Evolutionary conservation across 2,888 invertebrate genomes (phyloP), one percentile per base, ranked within the genome.

Genomic region (Lathronympha strigana): DNA sequence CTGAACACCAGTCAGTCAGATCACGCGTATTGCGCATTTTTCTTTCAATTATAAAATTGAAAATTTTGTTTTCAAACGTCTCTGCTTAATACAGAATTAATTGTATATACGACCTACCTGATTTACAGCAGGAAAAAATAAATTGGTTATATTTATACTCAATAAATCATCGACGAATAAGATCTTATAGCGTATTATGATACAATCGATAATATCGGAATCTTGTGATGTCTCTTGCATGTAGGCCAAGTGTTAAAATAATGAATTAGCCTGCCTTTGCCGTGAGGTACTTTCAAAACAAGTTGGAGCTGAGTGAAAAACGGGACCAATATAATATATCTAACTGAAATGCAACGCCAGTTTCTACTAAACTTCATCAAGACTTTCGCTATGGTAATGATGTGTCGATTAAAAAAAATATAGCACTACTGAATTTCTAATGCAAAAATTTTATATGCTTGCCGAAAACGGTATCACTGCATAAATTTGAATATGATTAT

Each of bases 341-440:
- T 15, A 21, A 19, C 19, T 33, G 31, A 31, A 33, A 9, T 31
- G 28, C 13, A 6, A 31, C 19, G 11, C 11, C 25, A 25, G 11
- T 50, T 54, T 36, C 53, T 36, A 11, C 23, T 38, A 9, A 53
- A 15, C 19, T 54, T n/a, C 25, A 40, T 33, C 6, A 3, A 38
- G 15, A 55, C 28, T 55, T 28, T 55, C 43, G 13, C 19, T 55
- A 55, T 55, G 55, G 28, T 40, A 55, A 55, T 55, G 1, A 40
- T 19, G 55, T 43, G 28, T 31, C 43, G 11, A 17, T 23, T 54
- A 43, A 31, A 19, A 3, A 55, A 43, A 43, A 25, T 25, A 43
- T 28, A 17, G 17, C 5, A n/a, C 40, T 55, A 28, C 40, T 40
- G 28, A 25, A 55, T 55, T 13, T 28, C 13, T 28, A 25, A 40